These are phyloP conservation scores for Tetragnatha montana DNA, from an alignment of 2,888 invertebrate genomes.

Conservation along the genomic window DNA sequence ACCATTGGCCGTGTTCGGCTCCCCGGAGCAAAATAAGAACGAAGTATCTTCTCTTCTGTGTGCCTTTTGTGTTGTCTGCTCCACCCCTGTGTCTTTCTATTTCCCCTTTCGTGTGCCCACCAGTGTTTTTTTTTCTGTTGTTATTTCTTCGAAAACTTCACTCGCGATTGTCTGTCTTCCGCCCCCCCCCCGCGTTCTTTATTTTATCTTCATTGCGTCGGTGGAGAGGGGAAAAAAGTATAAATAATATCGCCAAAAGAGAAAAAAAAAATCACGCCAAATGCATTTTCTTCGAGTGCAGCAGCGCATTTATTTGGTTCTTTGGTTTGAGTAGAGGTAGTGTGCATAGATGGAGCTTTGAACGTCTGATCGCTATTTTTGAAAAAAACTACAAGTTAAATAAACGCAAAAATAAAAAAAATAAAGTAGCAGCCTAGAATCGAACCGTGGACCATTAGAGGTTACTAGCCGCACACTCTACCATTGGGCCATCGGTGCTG, in stretches of 20 bases:
- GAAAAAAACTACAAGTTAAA: too few relatives aligned
- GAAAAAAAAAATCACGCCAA: constrained; percentile 27
- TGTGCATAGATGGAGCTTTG: too few relatives aligned
- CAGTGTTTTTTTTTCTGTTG: constrained; percentile 18
- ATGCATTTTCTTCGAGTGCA: constrained; percentile 37
- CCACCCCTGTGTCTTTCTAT: constrained; percentile 32
- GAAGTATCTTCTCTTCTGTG: constrained; percentile 26
- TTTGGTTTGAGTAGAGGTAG: background rate
- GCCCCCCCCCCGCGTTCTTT: constrained; percentile 27
- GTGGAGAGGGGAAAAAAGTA: constrained; percentile 35
- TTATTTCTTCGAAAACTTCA: constrained; percentile 45
- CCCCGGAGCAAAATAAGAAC: constrained; percentile 9
- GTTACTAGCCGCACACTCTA: too few relatives aligned
- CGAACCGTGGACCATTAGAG: too few relatives aligned
- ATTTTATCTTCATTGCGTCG: constrained; percentile 60
- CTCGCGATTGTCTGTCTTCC: constrained; percentile 42
- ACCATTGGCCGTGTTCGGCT: background rate
- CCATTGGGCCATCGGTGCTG: too few relatives aligned
- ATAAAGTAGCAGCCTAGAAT: too few relatives aligned
- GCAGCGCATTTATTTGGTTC: constrained; percentile 26
- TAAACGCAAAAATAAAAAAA: too few relatives aligned
- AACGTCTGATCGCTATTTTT: too few relatives aligned
- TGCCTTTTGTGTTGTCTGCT: constrained; percentile 49
- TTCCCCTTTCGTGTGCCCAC: constrained; percentile 24
- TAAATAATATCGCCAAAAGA: too few relatives aligned